Evolutionary conservation across 2,888 invertebrate species (phyloP), one percentile per base, ranked within the genome.

Genomic region (Tenthredo mesomela): DNA sequence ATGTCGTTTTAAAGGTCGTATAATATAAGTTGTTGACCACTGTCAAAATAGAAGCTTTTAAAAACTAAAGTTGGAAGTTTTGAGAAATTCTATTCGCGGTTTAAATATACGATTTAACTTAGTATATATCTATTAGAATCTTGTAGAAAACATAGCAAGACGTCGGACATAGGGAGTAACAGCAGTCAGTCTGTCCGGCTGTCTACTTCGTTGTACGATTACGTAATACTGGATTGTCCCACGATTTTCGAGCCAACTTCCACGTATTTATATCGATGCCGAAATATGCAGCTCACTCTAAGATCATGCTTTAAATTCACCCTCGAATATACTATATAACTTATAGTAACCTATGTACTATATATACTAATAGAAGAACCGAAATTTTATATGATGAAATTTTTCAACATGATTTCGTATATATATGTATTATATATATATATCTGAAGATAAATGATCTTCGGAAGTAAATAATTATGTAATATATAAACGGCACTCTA

Each of bases 251-350:
- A 84, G 85, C 85, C 85, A 85, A 82, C 82, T 75, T 83, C 70
- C 50, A 82, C 54, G 77, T 85, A 85, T 85, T 85, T 85, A 84
- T 82, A 84, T 85, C 85, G 85, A 85, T 85, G 85, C 84, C 84
- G 80, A 84, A 85, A 85, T 84, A 75, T 84, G 85, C 85, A 84
- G 84, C 82, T 85, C 71, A n/a, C 40, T 33, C n/a, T 33, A 61
- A 40, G 80, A 80, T 80, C 58, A 58, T 80, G 80, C 82, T 43
- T 47, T 29, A 82, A 67, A 18, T 82, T 82, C 47, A 43, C 70
- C 82, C 70, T 61, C 80, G 58, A n/a, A n/a, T n/a, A n/a, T n/a
- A n/a, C n/a, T n/a, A n/a, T n/a, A n/a, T n/a, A n/a, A n/a, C n/a
- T n/a, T n/a, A n/a, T n/a, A n/a, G n/a, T n/a, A n/a, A n/a, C n/a